Conservation (phyloP, 2,888 invertebrate genomes). For the Ophioninae sp. region DNA sequence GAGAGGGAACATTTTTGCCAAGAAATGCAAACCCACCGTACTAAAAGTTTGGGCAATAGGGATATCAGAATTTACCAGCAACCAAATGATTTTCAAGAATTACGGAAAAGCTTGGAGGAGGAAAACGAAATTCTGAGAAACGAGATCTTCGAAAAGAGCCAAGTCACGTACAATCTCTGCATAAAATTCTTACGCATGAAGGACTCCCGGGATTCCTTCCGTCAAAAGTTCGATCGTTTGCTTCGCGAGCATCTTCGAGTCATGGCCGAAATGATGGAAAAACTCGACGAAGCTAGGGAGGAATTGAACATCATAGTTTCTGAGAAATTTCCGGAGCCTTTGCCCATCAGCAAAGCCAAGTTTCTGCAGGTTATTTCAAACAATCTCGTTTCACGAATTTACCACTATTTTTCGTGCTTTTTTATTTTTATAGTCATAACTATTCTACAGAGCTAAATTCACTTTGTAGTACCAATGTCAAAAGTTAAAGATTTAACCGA, state of each 20-base stretch:
- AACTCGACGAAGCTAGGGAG: conserved; percentile 72
- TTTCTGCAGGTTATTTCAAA: conserved; percentile 68
- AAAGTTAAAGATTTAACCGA: too few species aligned
- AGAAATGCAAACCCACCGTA: conserved; percentile 81
- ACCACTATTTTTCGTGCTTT: too few species aligned
- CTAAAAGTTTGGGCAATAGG: conserved; percentile 64
- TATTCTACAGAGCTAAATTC: too few species aligned
- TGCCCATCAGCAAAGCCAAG: conserved; percentile 72
- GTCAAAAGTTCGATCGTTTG: conserved; percentile 69
- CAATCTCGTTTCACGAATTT: too few species aligned
- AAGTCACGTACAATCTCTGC: conserved; percentile 71
- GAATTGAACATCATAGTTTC: conserved; percentile 73
- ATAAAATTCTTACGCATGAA: conserved; percentile 74
- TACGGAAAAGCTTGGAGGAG: conserved; percentile 63
- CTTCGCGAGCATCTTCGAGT: conserved; percentile 70
- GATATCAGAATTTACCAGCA: conserved; percentile 64
- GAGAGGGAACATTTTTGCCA: conserved; percentile 83
- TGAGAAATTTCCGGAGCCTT: conserved; percentile 72
- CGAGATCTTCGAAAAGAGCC: conserved; percentile 68
- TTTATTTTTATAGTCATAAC: too few species aligned
- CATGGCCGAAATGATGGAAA: conserved; percentile 75
- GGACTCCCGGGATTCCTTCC: conserved; percentile 69
- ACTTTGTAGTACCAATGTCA: too few species aligned
- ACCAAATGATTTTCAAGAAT: conserved; percentile 62
- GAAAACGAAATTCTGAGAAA: conserved; percentile 68